These are phyloP conservation scores for Nixonia krombeini DNA, from an alignment of 1,140 invertebrate species.

Conservation along the genomic window DNA sequence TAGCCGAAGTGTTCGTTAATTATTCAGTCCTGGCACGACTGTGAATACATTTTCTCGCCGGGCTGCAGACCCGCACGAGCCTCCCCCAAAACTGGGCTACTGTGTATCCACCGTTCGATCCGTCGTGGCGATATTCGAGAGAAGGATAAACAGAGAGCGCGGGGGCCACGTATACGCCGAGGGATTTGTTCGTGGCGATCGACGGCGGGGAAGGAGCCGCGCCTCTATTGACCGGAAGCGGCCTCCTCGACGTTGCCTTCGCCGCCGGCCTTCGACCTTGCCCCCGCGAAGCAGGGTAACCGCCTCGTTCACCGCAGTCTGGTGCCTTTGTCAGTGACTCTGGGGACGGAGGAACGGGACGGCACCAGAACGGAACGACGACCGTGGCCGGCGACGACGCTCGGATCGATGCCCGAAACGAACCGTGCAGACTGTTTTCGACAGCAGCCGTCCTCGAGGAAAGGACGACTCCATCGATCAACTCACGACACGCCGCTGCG, in stretches of 20 bases:
- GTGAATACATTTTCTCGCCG: conserved; percentile 24
- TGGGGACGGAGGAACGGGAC: too few species aligned
- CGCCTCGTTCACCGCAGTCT: too few species aligned
- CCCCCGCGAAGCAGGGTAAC: too few species aligned
- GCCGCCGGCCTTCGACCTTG: background rate
- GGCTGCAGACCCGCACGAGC: conserved; percentile 18
- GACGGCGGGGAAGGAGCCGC: conserved; percentile 53
- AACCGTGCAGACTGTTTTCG: too few species aligned
- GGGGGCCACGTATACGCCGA: too few species aligned
- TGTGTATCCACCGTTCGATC: conserved; percentile 17
- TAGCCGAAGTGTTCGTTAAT: conserved; percentile 32
- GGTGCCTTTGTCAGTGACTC: too few species aligned
- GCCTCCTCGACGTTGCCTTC: conserved; percentile 3
- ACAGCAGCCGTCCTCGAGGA: too few species aligned
- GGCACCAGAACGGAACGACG: too few species aligned
- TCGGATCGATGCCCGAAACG: too few species aligned
- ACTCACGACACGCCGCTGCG: too few species aligned
- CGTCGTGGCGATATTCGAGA: background rate
- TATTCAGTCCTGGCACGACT: conserved; percentile 32
- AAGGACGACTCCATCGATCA: too few species aligned
- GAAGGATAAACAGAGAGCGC: conserved; percentile 23
- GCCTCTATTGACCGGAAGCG: conserved; percentile 67
- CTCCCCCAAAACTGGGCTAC: conserved; percentile 26
- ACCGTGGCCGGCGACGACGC: too few species aligned
- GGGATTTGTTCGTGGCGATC: conserved; percentile 16